Conservation (phyloP, 2,888 invertebrate genomes). For the Fabriciana adippe region DNA sequence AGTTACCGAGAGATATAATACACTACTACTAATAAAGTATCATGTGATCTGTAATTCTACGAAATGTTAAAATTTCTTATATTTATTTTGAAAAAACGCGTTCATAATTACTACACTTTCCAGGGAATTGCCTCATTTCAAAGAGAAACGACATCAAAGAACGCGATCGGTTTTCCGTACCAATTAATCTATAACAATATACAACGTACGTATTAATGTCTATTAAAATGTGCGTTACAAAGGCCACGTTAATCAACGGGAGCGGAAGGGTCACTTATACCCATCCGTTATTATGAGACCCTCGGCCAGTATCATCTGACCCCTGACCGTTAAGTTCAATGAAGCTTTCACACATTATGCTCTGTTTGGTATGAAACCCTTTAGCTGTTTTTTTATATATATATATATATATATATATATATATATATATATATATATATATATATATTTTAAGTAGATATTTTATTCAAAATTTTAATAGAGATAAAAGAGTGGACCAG, state of each 20-base stretch:
- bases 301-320: slow-evolving; percentile 48
- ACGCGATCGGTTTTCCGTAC: slow-evolving; percentile 30
- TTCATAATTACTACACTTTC: slow-evolving; percentile 5
- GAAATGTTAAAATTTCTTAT: neutral
- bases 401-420: no score
- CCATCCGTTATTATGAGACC: slow-evolving; percentile 17
- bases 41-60: neutral
- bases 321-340: slow-evolving; percentile 35
- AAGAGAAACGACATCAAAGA: slow-evolving; percentile 31
- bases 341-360: slow-evolving; percentile 20
- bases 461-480: neutral
- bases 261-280: slow-evolving; percentile 57
- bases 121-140: slow-evolving; percentile 18
- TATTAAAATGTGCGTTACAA: slow-evolving; percentile 57
- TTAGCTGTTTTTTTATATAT: slow-evolving; percentile 1
- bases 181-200: slow-evolving; percentile 36
- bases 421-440: no score
- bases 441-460: neutral
- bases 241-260: slow-evolving; percentile 65
- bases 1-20: no score
- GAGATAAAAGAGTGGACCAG: neutral
- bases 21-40: no score
- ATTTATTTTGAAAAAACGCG: no score
- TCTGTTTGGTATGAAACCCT: slow-evolving; percentile 21
- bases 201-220: slow-evolving; percentile 49